Evolutionary conservation across 2,113 vertebrate genomes (phyloP).

Genomic region (Corapipo altera): DNA sequence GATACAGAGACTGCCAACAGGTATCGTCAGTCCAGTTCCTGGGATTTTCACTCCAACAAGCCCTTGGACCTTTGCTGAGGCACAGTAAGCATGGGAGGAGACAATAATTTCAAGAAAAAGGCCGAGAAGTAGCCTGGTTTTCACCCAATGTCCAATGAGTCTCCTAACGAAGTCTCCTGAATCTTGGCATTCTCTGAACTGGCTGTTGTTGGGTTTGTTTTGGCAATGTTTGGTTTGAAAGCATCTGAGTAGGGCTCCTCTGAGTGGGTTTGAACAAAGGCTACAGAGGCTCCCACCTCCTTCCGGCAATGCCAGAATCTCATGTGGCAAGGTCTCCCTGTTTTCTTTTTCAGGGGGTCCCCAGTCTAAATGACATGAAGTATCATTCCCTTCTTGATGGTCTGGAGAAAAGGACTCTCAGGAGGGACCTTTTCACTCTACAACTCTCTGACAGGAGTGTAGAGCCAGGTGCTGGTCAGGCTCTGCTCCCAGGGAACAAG

Average conservation of each 20-base stretch:
- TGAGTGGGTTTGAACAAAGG: neutral
- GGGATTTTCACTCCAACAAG: neutral
- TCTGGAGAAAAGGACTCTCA: neutral
- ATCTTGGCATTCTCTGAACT: neutral
- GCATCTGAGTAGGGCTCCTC: neutral
- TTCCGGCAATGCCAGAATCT: neutral
- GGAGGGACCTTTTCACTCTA: neutral
- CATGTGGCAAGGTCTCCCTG: neutral
- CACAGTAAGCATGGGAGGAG: neutral
- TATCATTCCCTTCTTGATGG: neutral
- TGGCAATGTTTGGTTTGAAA: neutral
- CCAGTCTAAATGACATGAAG: too few species aligned
- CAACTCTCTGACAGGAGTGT: neutral
- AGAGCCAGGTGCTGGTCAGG: neutral
- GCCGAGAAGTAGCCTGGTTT: neutral
- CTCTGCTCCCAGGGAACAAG: neutral
- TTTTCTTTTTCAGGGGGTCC: neutral
- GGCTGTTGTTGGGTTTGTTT: fast-evolving
- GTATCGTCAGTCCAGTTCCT: neutral
- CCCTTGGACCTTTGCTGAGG: neutral
- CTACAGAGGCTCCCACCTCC: neutral
- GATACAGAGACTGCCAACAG: neutral
- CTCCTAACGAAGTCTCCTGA: neutral
- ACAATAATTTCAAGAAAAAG: neutral
- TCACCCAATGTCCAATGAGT: neutral